Conservation (phyloP, 2,888 invertebrate genomes). For the Phragmatobia fuliginosa region DNA sequence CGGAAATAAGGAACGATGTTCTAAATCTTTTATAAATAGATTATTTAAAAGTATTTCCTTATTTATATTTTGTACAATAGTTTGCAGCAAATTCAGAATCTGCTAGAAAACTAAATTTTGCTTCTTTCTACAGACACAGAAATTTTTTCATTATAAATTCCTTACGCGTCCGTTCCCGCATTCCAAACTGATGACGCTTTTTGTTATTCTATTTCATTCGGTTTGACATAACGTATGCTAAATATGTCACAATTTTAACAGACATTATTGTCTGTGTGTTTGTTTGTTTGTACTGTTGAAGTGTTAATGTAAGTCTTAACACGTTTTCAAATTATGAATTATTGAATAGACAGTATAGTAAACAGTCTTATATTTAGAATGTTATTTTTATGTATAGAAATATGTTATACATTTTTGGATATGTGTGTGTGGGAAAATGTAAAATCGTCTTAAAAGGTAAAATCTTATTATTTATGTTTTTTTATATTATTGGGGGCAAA, state of each 20-base stretch:
- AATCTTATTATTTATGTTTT: too few species aligned
- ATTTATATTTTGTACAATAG: too few species aligned
- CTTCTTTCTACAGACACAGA: neutral
- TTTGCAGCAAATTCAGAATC: neutral
- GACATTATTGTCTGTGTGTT: constrained; percentile 51
- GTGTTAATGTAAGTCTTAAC: constrained; percentile 79
- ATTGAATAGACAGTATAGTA: constrained; percentile 69
- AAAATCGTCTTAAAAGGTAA: too few species aligned
- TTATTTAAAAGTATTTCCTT: neutral
- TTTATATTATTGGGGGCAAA: too few species aligned
- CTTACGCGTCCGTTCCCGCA: constrained; percentile 4
- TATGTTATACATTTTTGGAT: neutral
- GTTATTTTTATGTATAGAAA: constrained; percentile 35
- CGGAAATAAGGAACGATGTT: neutral
- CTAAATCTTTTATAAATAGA: neutral
- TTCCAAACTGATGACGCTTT: constrained; percentile 15
- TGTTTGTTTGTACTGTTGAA: constrained; percentile 74
- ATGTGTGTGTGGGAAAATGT: neutral
- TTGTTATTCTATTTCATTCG: constrained; percentile 13
- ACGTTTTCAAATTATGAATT: constrained; percentile 78
- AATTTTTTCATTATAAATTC: neutral
- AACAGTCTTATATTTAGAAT: constrained; percentile 55
- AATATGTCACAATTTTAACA: constrained; percentile 31
- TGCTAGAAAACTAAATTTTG: neutral
- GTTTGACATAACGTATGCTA: constrained; percentile 38